Evolutionary conservation across 2,797 vertebrate genomes (phyloP), one percentile per base, ranked within the genome.

Genomic region (Pangasius djambal): DNA sequence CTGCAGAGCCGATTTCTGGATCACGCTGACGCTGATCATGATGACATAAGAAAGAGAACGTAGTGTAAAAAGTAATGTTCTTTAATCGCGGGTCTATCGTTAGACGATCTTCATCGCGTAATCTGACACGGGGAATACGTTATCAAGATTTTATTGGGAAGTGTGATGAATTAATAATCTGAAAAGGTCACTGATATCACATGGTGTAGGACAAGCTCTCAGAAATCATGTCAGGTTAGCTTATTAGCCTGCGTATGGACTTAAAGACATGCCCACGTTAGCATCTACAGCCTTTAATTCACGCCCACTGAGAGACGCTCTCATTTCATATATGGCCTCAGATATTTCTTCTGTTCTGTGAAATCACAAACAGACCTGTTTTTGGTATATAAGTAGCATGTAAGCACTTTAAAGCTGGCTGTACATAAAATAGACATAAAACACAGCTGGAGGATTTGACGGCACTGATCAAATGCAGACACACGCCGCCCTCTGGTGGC

Each of bases 401-500:
- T 81, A 22, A 22, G 52, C 78, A 34, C 50, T 52, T 79, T 79
- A 81, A 81, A 57, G 52, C 31, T 48, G 74, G 44, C 74, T 50
- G 28, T 16, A 16, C 15, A n/a, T 13, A n/a, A 15, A n/a, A n/a
- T 52, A 7, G n/a, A n/a, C 12, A 40, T 40, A 5, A 40, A 40
- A 16, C 74, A 48, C 44, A 77, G 70, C 59, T 57, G n/a, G 15
- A 70, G 48, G 13, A 7, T 44, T 44, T 25, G 34, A 28, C 2
- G 34, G 34, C 34, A 8, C 22, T 0, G 81, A 81, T 85, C 50
- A 87, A 78, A 72, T 77, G 69, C 82, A 83, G 90, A 79, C 57
- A 28, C 61, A 72, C 86, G 88, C 31, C 86, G 52, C 92, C 88
- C 82, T 89, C 92, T 90, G 87, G 88, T 89, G 92, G 78, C 37